These are phyloP conservation scores for Drosophila mettleri DNA, from an alignment of 2,888 invertebrate species.

Conservation along the genomic window DNA sequence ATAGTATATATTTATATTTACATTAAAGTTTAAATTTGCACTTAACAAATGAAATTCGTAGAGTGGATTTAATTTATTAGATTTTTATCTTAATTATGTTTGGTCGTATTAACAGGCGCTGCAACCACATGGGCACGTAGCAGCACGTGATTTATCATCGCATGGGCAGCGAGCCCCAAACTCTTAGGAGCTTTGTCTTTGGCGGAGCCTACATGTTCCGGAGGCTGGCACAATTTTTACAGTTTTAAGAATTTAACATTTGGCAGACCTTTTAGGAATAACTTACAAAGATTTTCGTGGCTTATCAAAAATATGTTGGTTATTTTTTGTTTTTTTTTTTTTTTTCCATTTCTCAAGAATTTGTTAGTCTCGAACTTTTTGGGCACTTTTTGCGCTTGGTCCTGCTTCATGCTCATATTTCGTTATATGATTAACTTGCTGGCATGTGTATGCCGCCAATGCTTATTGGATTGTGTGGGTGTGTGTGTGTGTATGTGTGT, in stretches of 20 bases:
- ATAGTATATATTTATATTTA: too few species aligned
- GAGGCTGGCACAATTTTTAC: neutral
- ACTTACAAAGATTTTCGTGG: slow-evolving; percentile 10
- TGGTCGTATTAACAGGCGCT: neutral
- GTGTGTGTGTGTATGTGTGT: slow-evolving; percentile 2
- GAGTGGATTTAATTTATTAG: neutral
- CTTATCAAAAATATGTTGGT: slow-evolving; percentile 5
- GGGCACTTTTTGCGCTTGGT: slow-evolving; percentile 6
- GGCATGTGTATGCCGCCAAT: slow-evolving; percentile 11
- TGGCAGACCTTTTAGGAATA: slow-evolving; percentile 15
- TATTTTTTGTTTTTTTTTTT: neutral
- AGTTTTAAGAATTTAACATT: neutral
- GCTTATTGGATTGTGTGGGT: neutral
- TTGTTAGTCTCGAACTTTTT: slow-evolving; percentile 19
- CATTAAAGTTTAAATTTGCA: neutral
- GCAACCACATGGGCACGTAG: slow-evolving; percentile 4
- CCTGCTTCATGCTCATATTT: slow-evolving; percentile 31
- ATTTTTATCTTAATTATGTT: slow-evolving; percentile 6
- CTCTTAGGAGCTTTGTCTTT: neutral
- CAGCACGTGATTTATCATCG: slow-evolving; percentile 6
- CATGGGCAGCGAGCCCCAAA: neutral
- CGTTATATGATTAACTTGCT: slow-evolving; percentile 38
- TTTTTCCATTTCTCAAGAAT: slow-evolving; percentile 4
- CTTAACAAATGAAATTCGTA: neutral
- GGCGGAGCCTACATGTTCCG: neutral